Conservation (phyloP, 1,140 invertebrate species). For the Heliconius eleuchia region DNA sequence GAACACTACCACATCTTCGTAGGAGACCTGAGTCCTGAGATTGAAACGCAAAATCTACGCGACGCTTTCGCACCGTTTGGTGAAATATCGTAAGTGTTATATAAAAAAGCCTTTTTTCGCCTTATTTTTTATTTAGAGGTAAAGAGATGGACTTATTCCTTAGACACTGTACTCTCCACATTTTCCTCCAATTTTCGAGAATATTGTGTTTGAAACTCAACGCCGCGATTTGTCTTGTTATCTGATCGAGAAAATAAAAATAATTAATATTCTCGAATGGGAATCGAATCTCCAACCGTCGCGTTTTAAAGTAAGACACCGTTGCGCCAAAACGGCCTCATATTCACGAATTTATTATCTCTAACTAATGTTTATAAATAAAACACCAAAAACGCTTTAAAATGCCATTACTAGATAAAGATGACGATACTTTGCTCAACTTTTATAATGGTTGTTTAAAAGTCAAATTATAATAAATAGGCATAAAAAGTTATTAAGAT, state of each 20-base stretch:
- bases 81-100: constrained; percentile 92
- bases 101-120: neutral
- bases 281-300: too few species aligned
- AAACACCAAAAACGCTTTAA: constrained; percentile 1
- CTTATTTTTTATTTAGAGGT: too few species aligned
- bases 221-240: too few species aligned
- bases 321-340: too few species aligned
- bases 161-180: too few species aligned
- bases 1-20: constrained; percentile 99
- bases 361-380: neutral
- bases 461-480: constrained; percentile 1
- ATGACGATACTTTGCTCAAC: neutral
- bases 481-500: constrained; percentile 1
- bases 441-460: neutral
- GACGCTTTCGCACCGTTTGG: constrained; percentile 99
- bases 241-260: too few species aligned
- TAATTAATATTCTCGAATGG: too few species aligned
- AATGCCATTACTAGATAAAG: constrained; percentile 2
- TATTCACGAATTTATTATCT: neutral
- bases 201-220: too few species aligned
- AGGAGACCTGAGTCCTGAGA: constrained; percentile 98
- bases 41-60: constrained; percentile 97
- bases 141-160: too few species aligned
- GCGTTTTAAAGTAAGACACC: too few species aligned
- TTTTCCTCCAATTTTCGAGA: too few species aligned